These are phyloP conservation scores for Drosophila anomelani DNA, from an alignment of 2,888 invertebrate genomes.

Conservation along the genomic window DNA sequence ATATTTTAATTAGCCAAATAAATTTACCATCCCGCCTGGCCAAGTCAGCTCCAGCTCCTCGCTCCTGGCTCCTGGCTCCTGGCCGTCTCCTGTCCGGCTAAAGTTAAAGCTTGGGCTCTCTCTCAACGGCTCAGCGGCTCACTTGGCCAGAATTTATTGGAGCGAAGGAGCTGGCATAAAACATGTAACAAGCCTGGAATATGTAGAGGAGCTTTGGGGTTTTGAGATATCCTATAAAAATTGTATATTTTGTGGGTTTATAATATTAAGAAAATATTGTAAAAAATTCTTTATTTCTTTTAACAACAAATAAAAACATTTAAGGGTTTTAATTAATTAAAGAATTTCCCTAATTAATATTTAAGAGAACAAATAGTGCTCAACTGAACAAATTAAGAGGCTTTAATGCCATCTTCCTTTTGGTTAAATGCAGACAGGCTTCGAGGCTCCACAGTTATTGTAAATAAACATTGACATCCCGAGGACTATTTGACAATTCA, in stretches of 20 bases:
- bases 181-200: conserved; percentile 4
- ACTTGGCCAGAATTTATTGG: conserved; percentile 58
- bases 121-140: conserved; percentile 11
- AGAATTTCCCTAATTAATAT: not conserved
- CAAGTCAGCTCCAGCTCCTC: conserved; percentile 6
- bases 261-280: not conserved
- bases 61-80: conserved; percentile 14
- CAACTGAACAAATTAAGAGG: not conserved
- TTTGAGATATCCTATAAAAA: conserved; percentile 2
- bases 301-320: too few species aligned
- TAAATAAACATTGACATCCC: conserved; percentile 14
- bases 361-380: not conserved
- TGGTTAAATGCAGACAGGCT: not conserved
- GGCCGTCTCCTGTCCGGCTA: not conserved
- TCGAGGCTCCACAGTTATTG: not conserved
- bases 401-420: not conserved
- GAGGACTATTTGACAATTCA: conserved; percentile 14
- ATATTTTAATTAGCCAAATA: conserved; percentile 82
- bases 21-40: conserved; percentile 63
- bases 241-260: not conserved
- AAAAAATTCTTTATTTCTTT: not conserved
- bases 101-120: conserved; percentile 45
- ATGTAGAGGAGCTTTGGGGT: not conserved
- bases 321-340: not conserved
- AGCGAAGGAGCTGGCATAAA: conserved; percentile 27